Evolutionary conservation across 2,113 vertebrate genomes (phyloP).

Genomic region (Thermophis baileyi): DNA sequence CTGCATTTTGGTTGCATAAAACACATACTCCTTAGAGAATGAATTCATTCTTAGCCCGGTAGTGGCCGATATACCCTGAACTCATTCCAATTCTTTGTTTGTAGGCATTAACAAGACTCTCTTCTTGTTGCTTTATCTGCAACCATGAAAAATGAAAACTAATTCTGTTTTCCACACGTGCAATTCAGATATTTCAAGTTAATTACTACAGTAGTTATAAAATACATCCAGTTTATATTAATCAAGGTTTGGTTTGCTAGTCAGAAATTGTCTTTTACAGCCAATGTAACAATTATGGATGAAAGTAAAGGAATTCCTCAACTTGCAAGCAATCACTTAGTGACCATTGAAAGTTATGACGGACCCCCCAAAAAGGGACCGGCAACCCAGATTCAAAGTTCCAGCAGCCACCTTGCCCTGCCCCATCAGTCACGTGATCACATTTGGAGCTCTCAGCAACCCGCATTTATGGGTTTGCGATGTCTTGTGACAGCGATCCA

Average conservation of each 20-base stretch:
- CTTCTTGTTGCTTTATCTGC: neutral
- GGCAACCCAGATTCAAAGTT: neutral
- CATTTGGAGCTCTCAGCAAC: neutral
- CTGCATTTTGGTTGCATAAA: neutral
- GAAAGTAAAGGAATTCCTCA: conserved; percentile 16
- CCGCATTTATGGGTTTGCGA: neutral
- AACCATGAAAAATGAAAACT: neutral
- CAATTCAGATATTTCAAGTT: conserved; percentile 24
- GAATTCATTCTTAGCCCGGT: neutral
- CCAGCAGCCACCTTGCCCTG: neutral
- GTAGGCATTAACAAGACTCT: neutral
- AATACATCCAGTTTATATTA: conserved; percentile 31
- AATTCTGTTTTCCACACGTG: neutral
- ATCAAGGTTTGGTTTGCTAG: conserved; percentile 45
- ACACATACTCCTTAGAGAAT: neutral
- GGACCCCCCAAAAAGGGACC: neutral
- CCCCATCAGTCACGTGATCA: neutral
- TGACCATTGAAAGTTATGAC: neutral
- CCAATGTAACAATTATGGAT: conserved; percentile 27
- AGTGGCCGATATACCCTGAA: neutral
- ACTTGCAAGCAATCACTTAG: neutral
- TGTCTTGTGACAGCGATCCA: neutral
- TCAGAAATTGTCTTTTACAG: conserved; percentile 50
- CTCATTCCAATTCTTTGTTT: neutral
- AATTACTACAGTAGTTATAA: conserved; percentile 12